phyloP scores from a whole-genome alignment of 1,140 invertebrate species.

The Pararge aegeria region DNA sequence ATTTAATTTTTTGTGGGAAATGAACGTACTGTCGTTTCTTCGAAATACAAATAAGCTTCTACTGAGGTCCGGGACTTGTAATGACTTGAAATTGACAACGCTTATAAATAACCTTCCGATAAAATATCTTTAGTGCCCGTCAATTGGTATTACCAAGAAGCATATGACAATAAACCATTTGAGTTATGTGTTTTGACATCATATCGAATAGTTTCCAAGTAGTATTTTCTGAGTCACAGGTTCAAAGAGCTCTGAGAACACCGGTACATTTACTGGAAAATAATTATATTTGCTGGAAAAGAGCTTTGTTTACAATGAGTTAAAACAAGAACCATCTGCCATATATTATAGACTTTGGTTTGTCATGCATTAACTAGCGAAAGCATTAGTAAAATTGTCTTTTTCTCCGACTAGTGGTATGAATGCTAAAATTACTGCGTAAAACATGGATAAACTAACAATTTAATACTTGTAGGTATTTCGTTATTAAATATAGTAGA shows the following conservation, averaged over 20 bases:
- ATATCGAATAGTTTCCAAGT: slow-evolving; percentile 45
- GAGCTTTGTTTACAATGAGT: neutral
- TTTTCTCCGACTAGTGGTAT: too few species aligned
- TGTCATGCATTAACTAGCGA: too few species aligned
- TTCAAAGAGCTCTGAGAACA: slow-evolving; percentile 3
- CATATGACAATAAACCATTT: slow-evolving; percentile 39
- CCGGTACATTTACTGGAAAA: neutral
- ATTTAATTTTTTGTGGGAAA: too few species aligned
- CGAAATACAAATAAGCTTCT: neutral
- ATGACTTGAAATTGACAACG: neutral
- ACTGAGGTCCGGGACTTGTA: neutral
- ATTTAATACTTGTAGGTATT: too few species aligned
- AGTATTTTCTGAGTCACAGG: slow-evolving; percentile 40
- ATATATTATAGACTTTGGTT: too few species aligned
- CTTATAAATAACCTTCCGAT: slow-evolving; percentile 10
- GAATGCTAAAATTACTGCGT: too few species aligned
- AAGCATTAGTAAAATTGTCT: too few species aligned
- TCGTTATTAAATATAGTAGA: too few species aligned
- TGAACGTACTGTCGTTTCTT: too few species aligned
- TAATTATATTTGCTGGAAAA: neutral
- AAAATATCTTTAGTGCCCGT: slow-evolving; percentile 5
- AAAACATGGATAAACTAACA: too few species aligned
- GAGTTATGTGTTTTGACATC: slow-evolving; percentile 47
- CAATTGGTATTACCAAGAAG: slow-evolving; percentile 21
- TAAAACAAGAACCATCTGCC: neutral